Percentiles rank a stretch among this genome's conserved stretches.
phyloP scores from a whole-genome alignment of 2,888 invertebrate genomes.

The Melanophora roralis region DNA sequence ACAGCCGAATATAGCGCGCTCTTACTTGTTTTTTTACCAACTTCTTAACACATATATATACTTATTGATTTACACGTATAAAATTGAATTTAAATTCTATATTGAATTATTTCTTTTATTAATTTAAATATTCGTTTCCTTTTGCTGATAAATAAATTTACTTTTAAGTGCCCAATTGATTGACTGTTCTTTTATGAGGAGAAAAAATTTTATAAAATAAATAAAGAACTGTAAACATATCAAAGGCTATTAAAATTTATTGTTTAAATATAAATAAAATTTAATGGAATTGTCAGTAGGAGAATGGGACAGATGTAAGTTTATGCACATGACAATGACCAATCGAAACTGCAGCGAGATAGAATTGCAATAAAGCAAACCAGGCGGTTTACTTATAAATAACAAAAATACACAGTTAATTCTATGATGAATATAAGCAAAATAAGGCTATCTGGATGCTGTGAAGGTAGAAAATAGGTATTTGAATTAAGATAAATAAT shows the following conservation, averaged over 20 bases:
- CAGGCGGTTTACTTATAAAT: too few relatives aligned
- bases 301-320: too few relatives aligned
- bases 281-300: neutral
- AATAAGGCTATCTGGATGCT: too few relatives aligned
- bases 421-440: too few relatives aligned
- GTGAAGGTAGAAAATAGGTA: too few relatives aligned
- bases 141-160: constrained; percentile 13
- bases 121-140: neutral
- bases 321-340: neutral
- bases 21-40: too few relatives aligned
- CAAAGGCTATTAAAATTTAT: constrained; percentile 21
- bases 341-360: neutral
- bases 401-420: too few relatives aligned
- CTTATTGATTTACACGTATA: neutral
- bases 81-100: neutral
- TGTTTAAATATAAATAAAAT: constrained; percentile 13
- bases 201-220: neutral
- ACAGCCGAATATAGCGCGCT: too few relatives aligned
- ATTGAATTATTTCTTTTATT: neutral
- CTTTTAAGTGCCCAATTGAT: constrained; percentile 20
- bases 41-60: neutral
- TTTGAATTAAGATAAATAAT: too few relatives aligned
- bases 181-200: constrained; percentile 25
- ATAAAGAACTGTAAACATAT: constrained; percentile 20
- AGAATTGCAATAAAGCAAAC: too few relatives aligned